phyloP scores from a whole-genome alignment of 2,888 invertebrate species.

The Limnephilus rhombicus region DNA sequence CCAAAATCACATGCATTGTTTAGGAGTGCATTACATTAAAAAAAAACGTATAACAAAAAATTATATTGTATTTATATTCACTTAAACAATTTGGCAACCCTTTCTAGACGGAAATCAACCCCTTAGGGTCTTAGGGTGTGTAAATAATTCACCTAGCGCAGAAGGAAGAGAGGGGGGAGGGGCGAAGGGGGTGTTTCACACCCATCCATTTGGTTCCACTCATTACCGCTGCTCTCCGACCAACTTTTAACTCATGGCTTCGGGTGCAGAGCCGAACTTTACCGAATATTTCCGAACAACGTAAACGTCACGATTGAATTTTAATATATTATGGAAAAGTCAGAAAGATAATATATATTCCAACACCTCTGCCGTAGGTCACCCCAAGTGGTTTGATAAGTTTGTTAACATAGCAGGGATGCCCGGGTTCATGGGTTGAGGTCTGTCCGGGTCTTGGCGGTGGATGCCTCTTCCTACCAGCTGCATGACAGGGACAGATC shows the following conservation, averaged over 20 bases:
- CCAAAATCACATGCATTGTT: too few relatives aligned
- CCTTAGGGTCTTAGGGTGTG: not conserved
- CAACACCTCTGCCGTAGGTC: too few relatives aligned
- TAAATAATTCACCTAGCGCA: conserved; percentile 23
- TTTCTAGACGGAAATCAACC: conserved; percentile 9
- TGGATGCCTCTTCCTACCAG: too few relatives aligned
- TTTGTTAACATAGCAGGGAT: too few relatives aligned
- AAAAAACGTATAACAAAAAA: too few relatives aligned
- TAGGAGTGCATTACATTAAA: too few relatives aligned
- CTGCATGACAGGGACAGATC: too few relatives aligned
- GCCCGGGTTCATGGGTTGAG: too few relatives aligned
- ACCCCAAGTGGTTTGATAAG: too few relatives aligned
- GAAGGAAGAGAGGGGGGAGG: not conserved
- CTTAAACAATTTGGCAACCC: conserved; percentile 10
- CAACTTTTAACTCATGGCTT: not conserved
- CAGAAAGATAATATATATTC: not conserved
- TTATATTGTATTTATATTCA: not conserved
- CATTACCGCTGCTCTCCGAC: not conserved
- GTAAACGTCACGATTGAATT: not conserved
- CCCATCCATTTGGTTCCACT: not conserved
- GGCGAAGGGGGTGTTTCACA: conserved; percentile 8
- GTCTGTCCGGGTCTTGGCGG: too few relatives aligned
- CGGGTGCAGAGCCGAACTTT: not conserved
- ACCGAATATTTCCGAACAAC: not conserved
- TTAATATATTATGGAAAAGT: not conserved